Conservation (phyloP, 1,140 invertebrate genomes). For the Brachionus manjavacas region DNA sequence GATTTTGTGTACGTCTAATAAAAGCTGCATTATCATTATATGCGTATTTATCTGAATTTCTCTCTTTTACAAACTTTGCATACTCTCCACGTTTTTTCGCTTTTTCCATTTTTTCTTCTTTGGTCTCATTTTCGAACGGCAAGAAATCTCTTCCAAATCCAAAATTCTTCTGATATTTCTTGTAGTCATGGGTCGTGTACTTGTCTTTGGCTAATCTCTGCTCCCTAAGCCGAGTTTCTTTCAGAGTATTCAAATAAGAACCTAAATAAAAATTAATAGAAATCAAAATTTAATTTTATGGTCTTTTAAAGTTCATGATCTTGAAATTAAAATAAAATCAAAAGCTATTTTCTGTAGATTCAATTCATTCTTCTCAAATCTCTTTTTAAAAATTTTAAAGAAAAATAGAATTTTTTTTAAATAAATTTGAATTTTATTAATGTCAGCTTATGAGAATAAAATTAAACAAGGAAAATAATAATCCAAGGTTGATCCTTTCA, state of each 20-base stretch:
- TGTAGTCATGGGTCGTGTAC: slow-evolving; percentile 35
- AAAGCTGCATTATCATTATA: neutral
- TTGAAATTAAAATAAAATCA: too few species aligned
- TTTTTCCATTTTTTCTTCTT: slow-evolving; percentile 35
- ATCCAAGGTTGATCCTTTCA: too few species aligned
- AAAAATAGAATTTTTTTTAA: too few species aligned
- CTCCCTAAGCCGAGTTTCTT: slow-evolving; percentile 20
- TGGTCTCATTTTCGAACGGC: slow-evolving; percentile 25
- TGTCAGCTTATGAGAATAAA: too few species aligned
- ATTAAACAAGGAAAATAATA: too few species aligned
- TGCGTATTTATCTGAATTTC: slow-evolving; percentile 31
- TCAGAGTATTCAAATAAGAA: neutral
- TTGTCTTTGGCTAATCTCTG: slow-evolving; percentile 36
- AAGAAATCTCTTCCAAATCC: slow-evolving; percentile 37
- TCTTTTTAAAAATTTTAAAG: too few species aligned
- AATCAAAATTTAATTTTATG: neutral
- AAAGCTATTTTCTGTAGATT: too few species aligned
- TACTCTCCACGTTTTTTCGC: slow-evolving; percentile 31
- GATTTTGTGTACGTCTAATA: neutral
- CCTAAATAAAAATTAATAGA: slow-evolving; percentile 7
- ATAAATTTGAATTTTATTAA: too few species aligned
- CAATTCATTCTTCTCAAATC: too few species aligned
- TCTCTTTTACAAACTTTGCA: slow-evolving; percentile 21
- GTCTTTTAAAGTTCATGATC: neutral
- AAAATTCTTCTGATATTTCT: slow-evolving; percentile 38